Evolutionary conservation across 2,797 vertebrate species (phyloP), one percentile per base, ranked within the genome.

Genomic region (Coilia nasus): DNA sequence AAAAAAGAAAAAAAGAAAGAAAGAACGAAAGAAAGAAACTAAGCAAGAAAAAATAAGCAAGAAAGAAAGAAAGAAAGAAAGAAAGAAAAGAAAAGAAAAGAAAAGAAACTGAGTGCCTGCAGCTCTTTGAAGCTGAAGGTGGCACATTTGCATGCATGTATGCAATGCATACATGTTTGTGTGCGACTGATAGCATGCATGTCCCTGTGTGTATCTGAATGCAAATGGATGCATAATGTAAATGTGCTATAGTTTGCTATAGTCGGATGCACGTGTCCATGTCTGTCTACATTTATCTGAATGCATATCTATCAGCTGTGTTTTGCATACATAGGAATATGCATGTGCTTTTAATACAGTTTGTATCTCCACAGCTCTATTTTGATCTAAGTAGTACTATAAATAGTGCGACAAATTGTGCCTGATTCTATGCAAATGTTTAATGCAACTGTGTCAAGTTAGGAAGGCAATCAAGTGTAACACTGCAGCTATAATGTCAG

Each of bases 141-240:
- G 50, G 7, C 14, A 14, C 14, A 54, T 54, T 78, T 44, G 35
- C 67, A 71, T 71, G 28, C 17, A 71, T 17, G 31, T 71, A 31
- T 28, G 62, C 50, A 54, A 54, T 54, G 50, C 50, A 54, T 54
- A 7, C 50, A 54, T 54, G 50, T 54, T 54, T 54, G 50, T 14
- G 14, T 54, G 50, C 50, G 9, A 54, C 50, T 14, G 50, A 54
- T 14, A 54, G 50, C 50, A 54, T 10, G 50, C 50, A 9, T 54
- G 50, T 54, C 50, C 15, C 6, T 17, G 67, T 71, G 31, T 17
- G 19, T 44, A 41, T 71, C 64, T 71, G 28, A 44, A 78, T 78
- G 71, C 71, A 78, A 78, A 78, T 78, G 17, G 5, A 44, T 78
- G 41, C 17, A 44, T 78, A 41, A 78, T 78, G 71, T 71, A 71